Evolutionary conservation across 2,113 vertebrate genomes (phyloP).

Genomic region (human (Homo sapiens)): DNA sequence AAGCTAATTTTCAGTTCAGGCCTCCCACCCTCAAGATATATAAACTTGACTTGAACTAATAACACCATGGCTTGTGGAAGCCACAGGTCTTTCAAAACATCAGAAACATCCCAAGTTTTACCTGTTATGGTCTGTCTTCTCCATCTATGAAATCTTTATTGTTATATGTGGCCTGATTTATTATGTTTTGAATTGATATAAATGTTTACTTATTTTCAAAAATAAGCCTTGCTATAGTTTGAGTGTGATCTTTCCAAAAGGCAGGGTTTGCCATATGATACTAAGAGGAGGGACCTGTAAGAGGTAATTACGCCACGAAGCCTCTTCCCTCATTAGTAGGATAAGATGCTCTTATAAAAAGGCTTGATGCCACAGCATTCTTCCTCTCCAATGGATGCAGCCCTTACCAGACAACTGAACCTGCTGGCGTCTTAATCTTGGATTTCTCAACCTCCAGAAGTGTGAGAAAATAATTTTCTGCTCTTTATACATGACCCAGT

Average conservation of each 20-base stretch:
- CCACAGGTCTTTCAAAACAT: not conserved
- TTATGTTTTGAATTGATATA: not conserved
- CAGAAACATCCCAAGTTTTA: not conserved
- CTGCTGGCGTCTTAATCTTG: not conserved
- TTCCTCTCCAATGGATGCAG: not conserved
- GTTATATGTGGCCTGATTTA: not conserved
- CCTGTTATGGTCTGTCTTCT: no score
- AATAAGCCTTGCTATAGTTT: not conserved
- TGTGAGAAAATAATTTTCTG: not conserved
- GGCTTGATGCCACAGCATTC: not conserved
- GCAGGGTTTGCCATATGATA: not conserved
- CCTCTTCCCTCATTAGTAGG: not conserved
- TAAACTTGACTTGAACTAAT: not conserved
- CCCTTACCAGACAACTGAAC: not conserved
- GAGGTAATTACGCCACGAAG: accelerated
- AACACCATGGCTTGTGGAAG: not conserved
- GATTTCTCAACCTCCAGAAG: not conserved
- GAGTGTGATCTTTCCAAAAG: not conserved
- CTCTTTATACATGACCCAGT: not conserved
- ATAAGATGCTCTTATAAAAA: not conserved
- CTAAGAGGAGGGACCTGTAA: not conserved
- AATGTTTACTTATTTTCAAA: not conserved
- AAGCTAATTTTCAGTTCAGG: not conserved
- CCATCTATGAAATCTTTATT: not conserved
- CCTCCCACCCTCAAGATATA: not conserved